Evolutionary conservation across 2,888 invertebrate genomes (phyloP).

Genomic region (Caenorhabditis sp.): DNA sequence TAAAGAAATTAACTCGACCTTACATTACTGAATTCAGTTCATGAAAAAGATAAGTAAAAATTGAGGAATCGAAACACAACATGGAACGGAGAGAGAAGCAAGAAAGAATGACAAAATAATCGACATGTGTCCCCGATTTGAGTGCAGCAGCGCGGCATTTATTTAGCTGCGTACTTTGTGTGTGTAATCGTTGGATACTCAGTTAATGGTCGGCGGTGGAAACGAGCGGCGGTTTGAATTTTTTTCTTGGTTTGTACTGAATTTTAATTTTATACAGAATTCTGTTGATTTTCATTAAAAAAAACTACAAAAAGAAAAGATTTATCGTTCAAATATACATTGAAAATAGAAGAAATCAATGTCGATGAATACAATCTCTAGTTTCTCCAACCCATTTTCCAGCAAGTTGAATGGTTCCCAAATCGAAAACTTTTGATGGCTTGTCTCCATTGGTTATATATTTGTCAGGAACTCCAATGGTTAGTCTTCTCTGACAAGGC

Average conservation of each 20-base stretch:
- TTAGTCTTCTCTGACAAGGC: conserved; percentile 53
- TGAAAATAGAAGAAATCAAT: conserved; percentile 12
- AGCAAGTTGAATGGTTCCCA: conserved; percentile 50
- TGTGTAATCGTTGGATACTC: conserved; percentile 18
- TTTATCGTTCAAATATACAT: background rate
- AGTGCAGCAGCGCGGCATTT: background rate
- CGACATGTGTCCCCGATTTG: conserved; percentile 2
- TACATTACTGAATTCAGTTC: background rate
- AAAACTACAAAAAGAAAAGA: too few relatives aligned
- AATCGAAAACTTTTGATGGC: conserved; percentile 40
- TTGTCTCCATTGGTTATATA: conserved; percentile 46
- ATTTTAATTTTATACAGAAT: too few relatives aligned
- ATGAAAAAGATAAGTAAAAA: conserved; percentile 8
- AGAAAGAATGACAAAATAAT: background rate
- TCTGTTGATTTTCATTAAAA: too few relatives aligned
- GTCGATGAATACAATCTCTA: conserved; percentile 51
- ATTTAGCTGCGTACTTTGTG: conserved; percentile 15
- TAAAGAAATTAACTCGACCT: too few relatives aligned
- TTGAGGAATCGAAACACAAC: background rate
- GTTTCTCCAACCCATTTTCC: conserved; percentile 54
- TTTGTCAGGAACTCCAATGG: conserved; percentile 45
- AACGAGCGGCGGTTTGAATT: background rate
- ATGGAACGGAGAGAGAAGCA: background rate
- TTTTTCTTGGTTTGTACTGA: background rate
- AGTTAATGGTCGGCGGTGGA: conserved; percentile 7